A percentile compares a stretch with the other conserved stretches of the same genome.
These are phyloP conservation scores for Cetonia aurata DNA, from an alignment of 2,888 invertebrate genomes.

Conservation along the genomic window DNA sequence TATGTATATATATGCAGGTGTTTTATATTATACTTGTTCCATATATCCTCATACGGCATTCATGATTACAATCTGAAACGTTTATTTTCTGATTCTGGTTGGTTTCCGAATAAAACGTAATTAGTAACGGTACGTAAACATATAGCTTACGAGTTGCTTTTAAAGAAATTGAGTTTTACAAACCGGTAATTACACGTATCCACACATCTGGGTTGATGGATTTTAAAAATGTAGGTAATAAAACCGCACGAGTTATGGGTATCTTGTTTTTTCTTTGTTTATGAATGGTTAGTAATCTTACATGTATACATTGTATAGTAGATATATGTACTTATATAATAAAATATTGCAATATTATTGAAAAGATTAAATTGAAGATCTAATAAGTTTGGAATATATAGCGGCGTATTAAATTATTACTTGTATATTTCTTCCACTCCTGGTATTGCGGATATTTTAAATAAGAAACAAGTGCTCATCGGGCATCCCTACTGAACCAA, in stretches of 20 bases:
- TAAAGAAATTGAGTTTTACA: slow-evolving; percentile 35
- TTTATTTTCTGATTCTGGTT: slow-evolving; percentile 33
- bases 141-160: slow-evolving; percentile 23
- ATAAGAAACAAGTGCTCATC: too few relatives aligned
- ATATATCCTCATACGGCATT: slow-evolving; percentile 32
- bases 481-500: too few relatives aligned
- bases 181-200: slow-evolving; percentile 33
- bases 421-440: too few relatives aligned
- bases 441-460: too few relatives aligned
- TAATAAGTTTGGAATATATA: too few relatives aligned
- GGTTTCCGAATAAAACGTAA: slow-evolving; percentile 34
- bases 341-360: too few relatives aligned
- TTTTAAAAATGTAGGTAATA: slow-evolving; percentile 34
- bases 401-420: too few relatives aligned
- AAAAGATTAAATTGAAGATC: too few relatives aligned
- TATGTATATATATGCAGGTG: too few relatives aligned
- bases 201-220: slow-evolving; percentile 35
- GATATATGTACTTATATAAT: too few relatives aligned
- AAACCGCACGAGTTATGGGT: slow-evolving; percentile 20
- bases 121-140: slow-evolving; percentile 38
- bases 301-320: too few relatives aligned
- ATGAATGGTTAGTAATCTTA: background rate
- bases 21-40: slow-evolving; percentile 11
- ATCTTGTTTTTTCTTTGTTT: slow-evolving; percentile 9
- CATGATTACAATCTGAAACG: slow-evolving; percentile 31